Evolutionary conservation across 1,140 invertebrate genomes (phyloP).

Genomic region (Pseudobourletiella spinata): DNA sequence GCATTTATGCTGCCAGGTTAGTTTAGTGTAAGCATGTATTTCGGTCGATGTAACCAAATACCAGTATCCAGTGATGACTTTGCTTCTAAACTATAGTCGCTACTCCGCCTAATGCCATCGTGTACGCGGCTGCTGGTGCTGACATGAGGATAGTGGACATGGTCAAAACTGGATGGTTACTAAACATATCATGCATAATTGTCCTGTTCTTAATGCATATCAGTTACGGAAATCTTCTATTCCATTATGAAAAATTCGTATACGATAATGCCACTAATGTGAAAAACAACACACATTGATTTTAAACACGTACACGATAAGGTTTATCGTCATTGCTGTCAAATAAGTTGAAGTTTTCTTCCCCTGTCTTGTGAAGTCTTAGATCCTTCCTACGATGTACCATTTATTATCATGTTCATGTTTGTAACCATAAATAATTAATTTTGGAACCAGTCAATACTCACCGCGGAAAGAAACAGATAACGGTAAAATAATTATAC

Average conservation of each 20-base stretch:
- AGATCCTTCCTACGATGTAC: too few species aligned
- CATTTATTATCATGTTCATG: too few species aligned
- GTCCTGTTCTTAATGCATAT: constrained; percentile 22
- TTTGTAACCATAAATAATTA: too few species aligned
- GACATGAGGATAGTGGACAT: constrained; percentile 45
- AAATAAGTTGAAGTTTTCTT: too few species aligned
- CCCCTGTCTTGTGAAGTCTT: too few species aligned
- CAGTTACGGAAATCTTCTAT: constrained; percentile 25
- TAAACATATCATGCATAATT: constrained; percentile 21
- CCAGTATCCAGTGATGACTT: not conserved
- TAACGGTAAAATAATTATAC: too few species aligned
- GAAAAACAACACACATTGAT: too few species aligned
- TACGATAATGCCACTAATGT: constrained; percentile 2
- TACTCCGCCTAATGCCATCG: constrained; percentile 82
- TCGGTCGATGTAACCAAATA: not conserved
- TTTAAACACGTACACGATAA: too few species aligned
- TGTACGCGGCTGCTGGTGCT: constrained; percentile 18
- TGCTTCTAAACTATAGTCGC: constrained; percentile 48
- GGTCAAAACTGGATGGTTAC: constrained; percentile 24
- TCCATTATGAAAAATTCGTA: constrained; percentile 23
- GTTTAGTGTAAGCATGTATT: not conserved
- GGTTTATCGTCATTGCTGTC: too few species aligned
- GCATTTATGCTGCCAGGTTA: constrained; percentile 48
- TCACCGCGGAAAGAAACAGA: too few species aligned
- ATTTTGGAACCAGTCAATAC: too few species aligned